A percentile compares a stretch with the other conserved stretches of the same genome.
Evolutionary conservation across 2,797 vertebrate genomes (phyloP).

Genomic region (Dipus sagitta): DNA sequence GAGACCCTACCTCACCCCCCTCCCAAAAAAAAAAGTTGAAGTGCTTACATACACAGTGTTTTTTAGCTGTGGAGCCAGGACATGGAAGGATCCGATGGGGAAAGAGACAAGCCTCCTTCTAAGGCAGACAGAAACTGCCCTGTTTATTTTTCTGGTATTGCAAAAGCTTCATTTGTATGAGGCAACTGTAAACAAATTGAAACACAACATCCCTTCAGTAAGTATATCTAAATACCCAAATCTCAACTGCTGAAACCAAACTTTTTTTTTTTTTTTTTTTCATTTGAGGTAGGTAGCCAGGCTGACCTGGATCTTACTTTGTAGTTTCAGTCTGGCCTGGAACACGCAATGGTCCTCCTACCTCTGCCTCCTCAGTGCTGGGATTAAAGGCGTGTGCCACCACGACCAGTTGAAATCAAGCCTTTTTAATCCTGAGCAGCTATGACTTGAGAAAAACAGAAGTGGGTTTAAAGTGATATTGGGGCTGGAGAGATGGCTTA

Average conservation of each 20-base stretch:
- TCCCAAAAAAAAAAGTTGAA: neutral
- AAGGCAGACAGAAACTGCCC: conserved; percentile 10
- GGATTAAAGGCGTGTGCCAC: too few species aligned
- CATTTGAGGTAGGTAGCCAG: too few species aligned
- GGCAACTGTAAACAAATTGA: conserved; percentile 60
- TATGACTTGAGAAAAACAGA: conserved; percentile 23
- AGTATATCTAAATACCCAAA: conserved; percentile 55
- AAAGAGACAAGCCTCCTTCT: conserved; percentile 34
- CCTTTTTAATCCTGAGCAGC: neutral
- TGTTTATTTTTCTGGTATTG: conserved; percentile 64
- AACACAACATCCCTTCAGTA: conserved; percentile 66
- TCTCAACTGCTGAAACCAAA: conserved; percentile 31
- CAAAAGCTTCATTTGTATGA: conserved; percentile 57
- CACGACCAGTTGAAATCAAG: neutral
- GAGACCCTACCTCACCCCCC: too few species aligned
- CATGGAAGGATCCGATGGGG: neutral
- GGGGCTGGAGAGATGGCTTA: neutral
- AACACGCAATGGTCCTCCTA: too few species aligned
- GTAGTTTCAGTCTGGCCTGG: too few species aligned
- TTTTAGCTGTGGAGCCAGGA: conserved; percentile 46
- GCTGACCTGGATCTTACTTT: too few species aligned
- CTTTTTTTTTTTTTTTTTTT: neutral
- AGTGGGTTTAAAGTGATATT: conserved; percentile 63
- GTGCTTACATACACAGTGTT: conserved; percentile 33
- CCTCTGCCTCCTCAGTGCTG: too few species aligned